These are phyloP conservation scores for Gobius niger DNA, from an alignment of 2,113 vertebrate species.

Conservation along the genomic window DNA sequence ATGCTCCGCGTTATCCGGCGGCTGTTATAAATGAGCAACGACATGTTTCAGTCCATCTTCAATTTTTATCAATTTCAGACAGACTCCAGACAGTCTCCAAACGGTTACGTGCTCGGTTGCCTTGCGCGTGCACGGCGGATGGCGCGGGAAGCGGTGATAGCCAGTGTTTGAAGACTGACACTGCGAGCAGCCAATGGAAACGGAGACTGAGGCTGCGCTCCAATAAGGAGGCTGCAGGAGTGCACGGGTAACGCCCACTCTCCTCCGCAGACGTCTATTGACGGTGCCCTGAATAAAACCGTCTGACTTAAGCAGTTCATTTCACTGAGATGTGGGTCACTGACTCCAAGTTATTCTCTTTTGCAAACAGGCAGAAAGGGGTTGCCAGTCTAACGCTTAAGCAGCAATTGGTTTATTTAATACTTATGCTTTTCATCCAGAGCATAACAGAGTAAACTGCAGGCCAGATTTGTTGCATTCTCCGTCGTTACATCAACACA, in stretches of 20 bases:
- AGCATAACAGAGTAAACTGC: too few species aligned
- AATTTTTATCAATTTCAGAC: slow-evolving; percentile 78
- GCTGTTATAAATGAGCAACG: slow-evolving; percentile 40
- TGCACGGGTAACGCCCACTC: slow-evolving; percentile 8
- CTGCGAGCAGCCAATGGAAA: slow-evolving; percentile 47
- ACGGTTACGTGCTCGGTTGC: slow-evolving; percentile 71
- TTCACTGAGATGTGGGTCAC: slow-evolving; percentile 68
- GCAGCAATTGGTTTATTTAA: too few species aligned
- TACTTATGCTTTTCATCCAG: too few species aligned
- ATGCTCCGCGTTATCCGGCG: slow-evolving; percentile 46
- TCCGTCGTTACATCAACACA: too few species aligned
- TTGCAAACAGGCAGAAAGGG: slow-evolving; percentile 21
- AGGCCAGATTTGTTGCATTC: too few species aligned
- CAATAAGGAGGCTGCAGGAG: slow-evolving; percentile 37
- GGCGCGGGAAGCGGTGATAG: slow-evolving; percentile 62
- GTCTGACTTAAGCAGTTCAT: slow-evolving; percentile 68
- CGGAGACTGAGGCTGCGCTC: neutral
- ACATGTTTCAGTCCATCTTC: slow-evolving; percentile 69
- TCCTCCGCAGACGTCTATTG: slow-evolving; percentile 53
- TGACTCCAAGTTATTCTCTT: slow-evolving; percentile 45
- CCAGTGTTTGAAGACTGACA: slow-evolving; percentile 53
- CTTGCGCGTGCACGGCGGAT: slow-evolving; percentile 71
- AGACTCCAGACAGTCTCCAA: slow-evolving; percentile 79
- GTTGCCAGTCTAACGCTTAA: neutral
- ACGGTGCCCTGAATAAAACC: slow-evolving; percentile 66